A percentile compares a stretch with the other conserved stretches of the same genome.
Conservation (phyloP, 2,888 invertebrate species). For the Hecatera dysodea region DNA sequence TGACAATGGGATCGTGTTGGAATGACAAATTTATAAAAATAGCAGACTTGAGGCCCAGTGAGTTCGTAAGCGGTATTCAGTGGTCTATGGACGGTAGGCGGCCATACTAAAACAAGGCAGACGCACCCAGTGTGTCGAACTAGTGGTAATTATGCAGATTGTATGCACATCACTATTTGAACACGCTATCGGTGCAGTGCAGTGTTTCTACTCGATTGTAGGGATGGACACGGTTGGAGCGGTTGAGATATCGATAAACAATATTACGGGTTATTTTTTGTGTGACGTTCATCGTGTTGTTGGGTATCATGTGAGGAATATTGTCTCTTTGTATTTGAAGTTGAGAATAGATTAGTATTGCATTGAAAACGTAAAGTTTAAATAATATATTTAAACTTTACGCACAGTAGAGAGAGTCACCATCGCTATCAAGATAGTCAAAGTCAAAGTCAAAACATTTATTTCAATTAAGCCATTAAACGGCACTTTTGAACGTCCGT, state of each 20-base stretch:
- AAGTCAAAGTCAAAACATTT: too few species aligned
- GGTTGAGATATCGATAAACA: constrained; percentile 33
- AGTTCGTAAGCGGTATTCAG: too few species aligned
- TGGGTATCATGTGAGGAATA: neutral
- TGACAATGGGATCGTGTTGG: too few species aligned
- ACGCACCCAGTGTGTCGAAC: constrained; percentile 15
- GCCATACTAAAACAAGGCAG: constrained; percentile 19
- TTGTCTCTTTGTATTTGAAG: neutral
- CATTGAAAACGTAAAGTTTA: too few species aligned
- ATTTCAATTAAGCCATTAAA: too few species aligned
- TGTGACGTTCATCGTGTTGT: neutral
- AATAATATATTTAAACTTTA: too few species aligned
- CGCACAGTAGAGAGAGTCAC: too few species aligned
- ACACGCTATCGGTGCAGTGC: constrained; percentile 74
- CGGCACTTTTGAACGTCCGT: too few species aligned
- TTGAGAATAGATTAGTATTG: neutral
- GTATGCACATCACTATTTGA: constrained; percentile 80
- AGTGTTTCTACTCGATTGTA: constrained; percentile 65
- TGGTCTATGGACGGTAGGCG: neutral
- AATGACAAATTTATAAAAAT: too few species aligned
- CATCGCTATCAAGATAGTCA: too few species aligned
- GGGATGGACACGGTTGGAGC: constrained; percentile 43
- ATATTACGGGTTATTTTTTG: neutral
- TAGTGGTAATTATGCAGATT: constrained; percentile 75
- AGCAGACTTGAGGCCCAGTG: too few species aligned